Base-by-base conservation (phyloP, 2,797 vertebrate genomes). In the Cyclura pinguis region DNA sequence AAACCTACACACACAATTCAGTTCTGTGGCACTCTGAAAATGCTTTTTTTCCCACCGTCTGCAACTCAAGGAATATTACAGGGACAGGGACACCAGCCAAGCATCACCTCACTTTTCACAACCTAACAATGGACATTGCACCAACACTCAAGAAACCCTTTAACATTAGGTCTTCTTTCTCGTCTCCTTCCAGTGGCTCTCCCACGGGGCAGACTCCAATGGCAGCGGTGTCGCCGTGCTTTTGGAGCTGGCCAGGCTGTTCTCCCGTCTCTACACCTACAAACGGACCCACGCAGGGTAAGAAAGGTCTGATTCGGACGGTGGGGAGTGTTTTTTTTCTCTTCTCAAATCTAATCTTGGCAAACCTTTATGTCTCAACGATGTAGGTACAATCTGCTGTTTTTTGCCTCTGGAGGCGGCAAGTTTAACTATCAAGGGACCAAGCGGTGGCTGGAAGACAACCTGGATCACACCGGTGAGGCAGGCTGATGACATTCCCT, bases 341-440 rank as follows among this genome's bases (percentile, higher is more conserved):
- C 32, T 85, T 12, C 4, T 1, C 38, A 8, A 4, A 5, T 5
- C 8, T 47, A 22, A 86, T 47, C 24, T 47, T 16, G 1, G 12
- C 59, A 47, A 47, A 3, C 87, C 91, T 85, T 52, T 87, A 24
- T 0, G 12, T 16, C 52, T 32, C 3, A 50, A 38, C 22, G 29
- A 74, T 88, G 85, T 93, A 99, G 99, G 95, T 99, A 99, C 95
- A 99, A 99, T 93, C 97, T 99, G 93, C 97, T 99, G 87, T 99
- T 99, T 97, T 99, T 99, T 91, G 97, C 99, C 0, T 99, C 99
- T 0, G 99, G 99, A 90, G 99, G 99, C n/a, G 99, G 99, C 32
- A 99, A 99, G 94, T 99, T 99, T 94, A 99, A 99, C 97, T 99
- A 99, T 91, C 99, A 99, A 96, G 99, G 99, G 62, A 99, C 99